phyloP scores from a whole-genome alignment of 2,888 invertebrate genomes.

The Tenthredo distinguenda region DNA sequence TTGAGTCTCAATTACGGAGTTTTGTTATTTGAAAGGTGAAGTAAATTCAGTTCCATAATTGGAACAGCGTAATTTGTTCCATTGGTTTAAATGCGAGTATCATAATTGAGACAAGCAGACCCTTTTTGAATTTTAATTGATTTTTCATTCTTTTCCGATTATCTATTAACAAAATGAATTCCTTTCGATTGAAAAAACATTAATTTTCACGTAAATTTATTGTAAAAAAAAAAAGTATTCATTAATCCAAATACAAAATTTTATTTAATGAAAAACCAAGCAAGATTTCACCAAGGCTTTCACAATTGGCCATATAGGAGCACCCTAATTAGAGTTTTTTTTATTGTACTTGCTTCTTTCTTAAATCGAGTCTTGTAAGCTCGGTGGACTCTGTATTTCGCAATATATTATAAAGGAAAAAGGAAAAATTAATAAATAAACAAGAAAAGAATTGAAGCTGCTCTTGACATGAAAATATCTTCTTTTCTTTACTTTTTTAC shows the following conservation, averaged over 20 bases:
- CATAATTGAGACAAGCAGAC: not conserved
- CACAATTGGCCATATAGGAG: not conserved
- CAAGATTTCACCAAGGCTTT: not conserved
- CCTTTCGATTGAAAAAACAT: not conserved
- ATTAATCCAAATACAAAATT: not conserved
- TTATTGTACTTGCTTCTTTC: not conserved
- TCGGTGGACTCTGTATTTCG: conserved; percentile 70
- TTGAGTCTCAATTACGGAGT: not conserved
- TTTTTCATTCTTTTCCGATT: not conserved
- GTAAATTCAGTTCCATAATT: not conserved
- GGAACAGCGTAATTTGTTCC: not conserved
- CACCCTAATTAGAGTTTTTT: not conserved
- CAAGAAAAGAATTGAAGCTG: conserved; percentile 4
- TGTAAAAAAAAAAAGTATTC: not conserved
- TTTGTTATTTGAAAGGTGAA: not conserved
- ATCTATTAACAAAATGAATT: not conserved
- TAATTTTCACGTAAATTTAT: not conserved
- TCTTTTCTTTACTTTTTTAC: not conserved
- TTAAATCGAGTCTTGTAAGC: not conserved
- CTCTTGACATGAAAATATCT: not conserved
- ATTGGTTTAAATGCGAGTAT: not conserved
- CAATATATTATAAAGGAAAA: conserved; percentile 76
- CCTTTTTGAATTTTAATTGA: not conserved
- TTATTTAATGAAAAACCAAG: not conserved
- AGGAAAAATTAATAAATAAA: conserved; percentile 59